Evolutionary conservation across 2,888 invertebrate genomes (phyloP).

Genomic region (Hypomecis atomaria): DNA sequence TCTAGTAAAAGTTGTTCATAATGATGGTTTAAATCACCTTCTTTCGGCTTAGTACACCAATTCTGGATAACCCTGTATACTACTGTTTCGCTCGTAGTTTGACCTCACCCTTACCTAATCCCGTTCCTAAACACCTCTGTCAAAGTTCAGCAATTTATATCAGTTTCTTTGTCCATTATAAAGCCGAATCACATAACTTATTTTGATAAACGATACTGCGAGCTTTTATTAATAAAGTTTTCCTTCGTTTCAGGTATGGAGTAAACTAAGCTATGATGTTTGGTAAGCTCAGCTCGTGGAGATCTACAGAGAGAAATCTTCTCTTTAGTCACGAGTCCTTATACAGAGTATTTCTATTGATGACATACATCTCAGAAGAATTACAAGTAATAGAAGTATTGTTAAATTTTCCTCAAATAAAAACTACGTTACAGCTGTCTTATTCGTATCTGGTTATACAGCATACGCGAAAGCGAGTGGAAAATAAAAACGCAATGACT

Average conservation of each 20-base stretch:
- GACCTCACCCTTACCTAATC: constrained; percentile 5
- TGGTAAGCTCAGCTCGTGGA: constrained; percentile 21
- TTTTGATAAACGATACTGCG: constrained; percentile 24
- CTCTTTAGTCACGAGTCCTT: background rate
- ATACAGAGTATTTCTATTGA: too few relatives aligned
- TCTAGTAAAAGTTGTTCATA: too few relatives aligned
- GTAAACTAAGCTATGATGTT: constrained; percentile 24
- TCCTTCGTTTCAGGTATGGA: constrained; percentile 37
- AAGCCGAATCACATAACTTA: constrained; percentile 25
- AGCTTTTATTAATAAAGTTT: constrained; percentile 33
- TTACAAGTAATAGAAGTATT: too few relatives aligned
- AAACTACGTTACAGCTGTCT: too few relatives aligned
- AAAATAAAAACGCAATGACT: too few relatives aligned
- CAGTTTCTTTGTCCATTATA: constrained; percentile 23
- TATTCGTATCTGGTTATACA: too few relatives aligned
- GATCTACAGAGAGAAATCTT: background rate
- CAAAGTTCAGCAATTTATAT: constrained; percentile 27
- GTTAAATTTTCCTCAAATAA: too few relatives aligned
- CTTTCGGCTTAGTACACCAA: too few relatives aligned
- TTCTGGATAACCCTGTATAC: background rate
- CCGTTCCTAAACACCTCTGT: constrained; percentile 13
- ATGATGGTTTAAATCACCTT: too few relatives aligned
- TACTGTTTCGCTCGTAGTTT: background rate
- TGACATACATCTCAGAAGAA: too few relatives aligned
- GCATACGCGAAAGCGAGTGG: too few relatives aligned